Evolutionary conservation across 2,888 invertebrate species (phyloP).

Genomic region (Cantharis flavilabris): DNA sequence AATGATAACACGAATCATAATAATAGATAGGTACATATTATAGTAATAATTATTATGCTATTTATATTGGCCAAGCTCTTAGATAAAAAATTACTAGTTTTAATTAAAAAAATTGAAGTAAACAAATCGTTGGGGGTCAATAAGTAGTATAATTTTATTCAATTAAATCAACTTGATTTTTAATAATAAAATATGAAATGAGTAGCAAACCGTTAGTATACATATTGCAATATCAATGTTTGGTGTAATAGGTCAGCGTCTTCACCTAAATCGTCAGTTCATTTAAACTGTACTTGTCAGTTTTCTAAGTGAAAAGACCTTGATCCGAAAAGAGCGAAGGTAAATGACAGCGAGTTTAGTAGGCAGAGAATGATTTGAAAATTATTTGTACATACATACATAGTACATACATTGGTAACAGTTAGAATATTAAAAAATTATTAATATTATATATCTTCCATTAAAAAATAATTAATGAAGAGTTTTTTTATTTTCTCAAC

Average conservation of each 20-base stretch:
- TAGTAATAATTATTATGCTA: too few species aligned
- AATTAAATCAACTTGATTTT: background rate
- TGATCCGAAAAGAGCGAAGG: conserved; percentile 1
- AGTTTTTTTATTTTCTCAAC: background rate
- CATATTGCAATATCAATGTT: background rate
- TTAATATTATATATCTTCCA: background rate
- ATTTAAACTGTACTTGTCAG: background rate
- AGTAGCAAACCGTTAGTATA: background rate
- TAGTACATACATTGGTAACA: background rate
- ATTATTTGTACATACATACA: background rate
- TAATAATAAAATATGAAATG: background rate
- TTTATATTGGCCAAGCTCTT: background rate
- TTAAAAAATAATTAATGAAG: background rate
- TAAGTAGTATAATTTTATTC: background rate
- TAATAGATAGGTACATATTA: background rate
- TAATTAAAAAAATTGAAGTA: background rate
- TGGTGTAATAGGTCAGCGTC: background rate
- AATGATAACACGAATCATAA: background rate
- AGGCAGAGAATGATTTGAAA: background rate
- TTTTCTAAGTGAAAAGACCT: background rate
- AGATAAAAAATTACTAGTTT: background rate
- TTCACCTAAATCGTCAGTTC: background rate
- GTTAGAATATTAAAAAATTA: background rate
- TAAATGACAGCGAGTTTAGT: background rate
- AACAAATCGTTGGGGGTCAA: background rate